A percentile compares a stretch with the other conserved stretches of the same genome.
Conservation (phyloP, 1,140 invertebrate genomes). For the Sarcophaga bullata region DNA sequence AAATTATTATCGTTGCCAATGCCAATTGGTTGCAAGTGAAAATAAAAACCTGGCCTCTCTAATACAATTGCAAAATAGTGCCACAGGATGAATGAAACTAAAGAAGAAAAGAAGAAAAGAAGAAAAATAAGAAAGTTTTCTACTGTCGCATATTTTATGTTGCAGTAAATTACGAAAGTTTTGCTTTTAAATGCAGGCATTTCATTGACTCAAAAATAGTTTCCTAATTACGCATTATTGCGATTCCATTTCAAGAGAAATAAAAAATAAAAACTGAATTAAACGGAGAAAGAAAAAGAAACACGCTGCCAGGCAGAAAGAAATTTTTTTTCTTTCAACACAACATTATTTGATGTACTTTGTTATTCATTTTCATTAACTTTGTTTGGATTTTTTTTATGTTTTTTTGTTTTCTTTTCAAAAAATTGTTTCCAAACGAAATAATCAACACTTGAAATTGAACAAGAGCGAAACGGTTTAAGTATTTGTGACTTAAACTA, state of each 20-base stretch:
- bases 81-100: background rate
- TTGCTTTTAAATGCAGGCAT: slow-evolving; percentile 39
- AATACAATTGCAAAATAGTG: background rate
- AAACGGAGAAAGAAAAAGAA: background rate
- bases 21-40: no score
- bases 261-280: background rate
- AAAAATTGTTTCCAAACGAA: no score
- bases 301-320: no score
- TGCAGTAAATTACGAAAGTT: slow-evolving; percentile 41
- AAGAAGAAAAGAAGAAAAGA: background rate
- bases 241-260: background rate
- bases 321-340: no score
- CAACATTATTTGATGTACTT: no score
- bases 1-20: no score
- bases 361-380: no score
- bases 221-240: slow-evolving; percentile 33
- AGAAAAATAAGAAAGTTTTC: slow-evolving; percentile 28
- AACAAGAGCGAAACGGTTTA: no score
- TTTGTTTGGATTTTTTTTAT: no score
- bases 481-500: no score
- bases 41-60: background rate
- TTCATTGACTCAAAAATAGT: slow-evolving; percentile 35
- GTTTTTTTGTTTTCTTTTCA: no score
- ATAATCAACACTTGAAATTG: no score
- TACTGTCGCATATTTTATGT: slow-evolving; percentile 39